Base-by-base conservation (phyloP, 2,797 vertebrate species). In the Caiman crocodilus region DNA sequence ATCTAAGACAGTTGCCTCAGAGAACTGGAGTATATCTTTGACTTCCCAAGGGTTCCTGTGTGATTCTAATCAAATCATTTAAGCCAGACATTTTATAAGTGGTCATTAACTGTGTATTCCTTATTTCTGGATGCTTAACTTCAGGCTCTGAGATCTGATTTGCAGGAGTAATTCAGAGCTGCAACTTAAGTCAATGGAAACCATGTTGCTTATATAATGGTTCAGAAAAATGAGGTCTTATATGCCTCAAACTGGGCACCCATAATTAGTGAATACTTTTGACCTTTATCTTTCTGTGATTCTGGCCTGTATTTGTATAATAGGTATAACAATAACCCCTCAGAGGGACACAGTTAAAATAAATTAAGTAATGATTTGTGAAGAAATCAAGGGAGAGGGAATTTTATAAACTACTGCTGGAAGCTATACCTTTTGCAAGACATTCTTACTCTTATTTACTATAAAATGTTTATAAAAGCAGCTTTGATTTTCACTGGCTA, bases 401-500 rank as follows among this genome's bases (percentile, higher is more conserved):
- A 23, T 65, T 90, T 84, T 71, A 20, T 88, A 23, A 91, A 60
- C 71, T 61, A 14, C 32, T 90, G 57, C 80, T 89, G 89, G n/a
- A 50, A 94, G 60, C 63, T 87, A 42, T 0, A 0, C 32, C 59
- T 89, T 94, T 90, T 90, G 26, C 76, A 87, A 74, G 78, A 55
- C 73, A 75, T 17, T 87, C 75, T 67, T 81, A 85, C 85, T 42
- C 64, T 30, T 3, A 13, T 73, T 91, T 91, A 92, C 78, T 95
- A 73, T 67, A 89, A 23, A 65, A 81, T 88, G 94, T 96, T 76
- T 84, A 30, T 26, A 94, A 94, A 94, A 86, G 42, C 42, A 42
- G 42, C 42, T 42, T 42, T 42, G 42, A 9, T 42, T 42, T 42
- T 42, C 76, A 85, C 4, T 92, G 95, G 91, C 82, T 84, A 64